Conservation (phyloP, 2,888 invertebrate genomes). For the Petrophora chlorosata region DNA sequence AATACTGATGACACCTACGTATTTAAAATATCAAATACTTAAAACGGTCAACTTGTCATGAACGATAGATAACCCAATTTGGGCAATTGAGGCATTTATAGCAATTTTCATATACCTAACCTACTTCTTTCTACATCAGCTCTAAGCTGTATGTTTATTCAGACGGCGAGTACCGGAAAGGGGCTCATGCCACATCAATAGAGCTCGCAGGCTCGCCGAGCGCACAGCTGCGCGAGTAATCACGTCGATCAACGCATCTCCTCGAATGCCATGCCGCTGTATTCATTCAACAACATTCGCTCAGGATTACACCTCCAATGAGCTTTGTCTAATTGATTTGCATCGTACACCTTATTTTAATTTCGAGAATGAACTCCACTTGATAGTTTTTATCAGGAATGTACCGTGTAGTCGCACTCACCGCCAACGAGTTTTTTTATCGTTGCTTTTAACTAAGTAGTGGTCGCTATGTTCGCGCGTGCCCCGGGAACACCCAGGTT, state of each 20-base stretch:
- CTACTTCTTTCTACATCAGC: too few relatives aligned
- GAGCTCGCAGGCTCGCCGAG: conserved; percentile 7
- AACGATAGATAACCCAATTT: conserved; percentile 1
- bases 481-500: too few relatives aligned
- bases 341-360: not conserved
- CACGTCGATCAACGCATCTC: conserved; percentile 7
- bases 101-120: too few relatives aligned
- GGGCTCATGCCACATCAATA: conserved; percentile 22
- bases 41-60: conserved; percentile 12
- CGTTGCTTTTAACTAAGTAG: too few relatives aligned
- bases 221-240: conserved; percentile 22
- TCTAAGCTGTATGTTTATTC: too few relatives aligned
- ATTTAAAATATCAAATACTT: conserved; percentile 31
- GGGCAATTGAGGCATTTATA: conserved; percentile 6
- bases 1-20: conserved; percentile 51
- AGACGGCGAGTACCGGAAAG: too few relatives aligned
- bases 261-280: not conserved
- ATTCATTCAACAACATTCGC: too few relatives aligned
- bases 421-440: too few relatives aligned
- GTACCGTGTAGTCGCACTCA: too few relatives aligned
- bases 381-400: too few relatives aligned
- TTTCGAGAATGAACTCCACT: too few relatives aligned
- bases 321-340: not conserved
- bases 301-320: not conserved
- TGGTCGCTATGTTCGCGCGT: too few relatives aligned